These are phyloP conservation scores for Henricia sp. DNA, from an alignment of 53 echinoderm and acorn worm genomes.

Conservation along the genomic window DNA sequence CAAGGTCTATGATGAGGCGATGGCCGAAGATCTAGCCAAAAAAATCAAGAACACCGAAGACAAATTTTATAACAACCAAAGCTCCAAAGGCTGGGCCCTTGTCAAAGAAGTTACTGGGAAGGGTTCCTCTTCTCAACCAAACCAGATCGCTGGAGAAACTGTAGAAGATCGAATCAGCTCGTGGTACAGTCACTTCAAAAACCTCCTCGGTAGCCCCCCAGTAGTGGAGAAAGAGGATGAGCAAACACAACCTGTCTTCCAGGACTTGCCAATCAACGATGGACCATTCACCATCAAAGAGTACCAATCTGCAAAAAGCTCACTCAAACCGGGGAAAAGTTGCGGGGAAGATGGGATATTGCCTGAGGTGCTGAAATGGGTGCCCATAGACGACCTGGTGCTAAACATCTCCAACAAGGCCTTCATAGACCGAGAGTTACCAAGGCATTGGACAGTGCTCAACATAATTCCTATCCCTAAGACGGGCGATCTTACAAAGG, in stretches of 20 bases:
- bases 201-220: conserved; percentile 21
- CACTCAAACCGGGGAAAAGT: conserved; percentile 10
- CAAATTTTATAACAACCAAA: background rate
- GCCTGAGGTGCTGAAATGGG: conserved; percentile 31
- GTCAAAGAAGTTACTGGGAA: conserved; percentile 9
- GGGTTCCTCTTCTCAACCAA: conserved; percentile 5
- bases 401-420: conserved; percentile 43
- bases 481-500: conserved; percentile 21
- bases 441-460: conserved; percentile 15
- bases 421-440: conserved; percentile 18
- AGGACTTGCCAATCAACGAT: conserved; percentile 6
- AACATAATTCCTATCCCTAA: conserved; percentile 55
- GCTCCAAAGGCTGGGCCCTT: background rate
- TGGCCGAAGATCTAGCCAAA: conserved; percentile 23
- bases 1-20: conserved; percentile 26
- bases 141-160: conserved; percentile 2
- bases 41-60: conserved; percentile 16
- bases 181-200: conserved; percentile 42
- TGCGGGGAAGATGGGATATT: conserved; percentile 6
- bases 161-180: background rate
- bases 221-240: conserved; percentile 5
- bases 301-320: conserved; percentile 3
- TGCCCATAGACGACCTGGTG: conserved; percentile 27
- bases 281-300: conserved; percentile 2
- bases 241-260: conserved; percentile 1